A percentile compares a stretch with the other conserved stretches of the same genome.
Evolutionary conservation across 2,797 vertebrate genomes (phyloP).

Genomic region (Pagetopsis macropterus): DNA sequence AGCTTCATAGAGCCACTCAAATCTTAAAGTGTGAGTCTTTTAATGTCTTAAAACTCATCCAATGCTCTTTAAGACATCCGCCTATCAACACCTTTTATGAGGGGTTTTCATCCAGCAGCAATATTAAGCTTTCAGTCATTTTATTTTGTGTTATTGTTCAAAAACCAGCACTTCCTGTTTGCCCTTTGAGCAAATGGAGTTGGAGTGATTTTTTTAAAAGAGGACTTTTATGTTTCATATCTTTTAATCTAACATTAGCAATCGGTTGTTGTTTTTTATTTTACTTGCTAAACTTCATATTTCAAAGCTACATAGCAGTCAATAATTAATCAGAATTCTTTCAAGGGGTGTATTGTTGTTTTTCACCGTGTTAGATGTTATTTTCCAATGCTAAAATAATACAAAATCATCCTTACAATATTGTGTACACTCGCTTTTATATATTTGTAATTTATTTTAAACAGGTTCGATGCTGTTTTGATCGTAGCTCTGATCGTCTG

Average conservation of each 20-base stretch:
- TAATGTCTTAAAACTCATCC: too few species aligned
- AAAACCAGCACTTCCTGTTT: background rate
- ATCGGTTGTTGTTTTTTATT: background rate
- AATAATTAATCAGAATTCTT: background rate
- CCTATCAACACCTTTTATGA: too few species aligned
- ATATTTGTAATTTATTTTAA: constrained; percentile 44
- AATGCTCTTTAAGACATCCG: too few species aligned
- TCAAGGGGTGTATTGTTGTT: background rate
- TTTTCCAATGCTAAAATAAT: background rate
- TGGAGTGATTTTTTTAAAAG: background rate
- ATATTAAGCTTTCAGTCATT: background rate
- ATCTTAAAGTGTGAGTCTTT: too few species aligned
- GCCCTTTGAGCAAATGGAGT: background rate
- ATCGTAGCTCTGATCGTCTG: background rate
- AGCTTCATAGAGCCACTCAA: too few species aligned
- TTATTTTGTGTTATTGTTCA: too few species aligned
- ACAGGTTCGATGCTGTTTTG: background rate
- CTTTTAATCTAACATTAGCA: background rate
- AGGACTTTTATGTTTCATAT: background rate
- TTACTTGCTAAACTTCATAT: background rate
- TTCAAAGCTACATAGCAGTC: background rate
- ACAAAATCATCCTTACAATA: constrained; percentile 5
- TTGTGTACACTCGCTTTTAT: background rate
- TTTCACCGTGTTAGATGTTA: background rate
- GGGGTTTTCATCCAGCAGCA: background rate